Conservation (phyloP, 2,888 invertebrate genomes). For the Nephrotoma flavescens region DNA sequence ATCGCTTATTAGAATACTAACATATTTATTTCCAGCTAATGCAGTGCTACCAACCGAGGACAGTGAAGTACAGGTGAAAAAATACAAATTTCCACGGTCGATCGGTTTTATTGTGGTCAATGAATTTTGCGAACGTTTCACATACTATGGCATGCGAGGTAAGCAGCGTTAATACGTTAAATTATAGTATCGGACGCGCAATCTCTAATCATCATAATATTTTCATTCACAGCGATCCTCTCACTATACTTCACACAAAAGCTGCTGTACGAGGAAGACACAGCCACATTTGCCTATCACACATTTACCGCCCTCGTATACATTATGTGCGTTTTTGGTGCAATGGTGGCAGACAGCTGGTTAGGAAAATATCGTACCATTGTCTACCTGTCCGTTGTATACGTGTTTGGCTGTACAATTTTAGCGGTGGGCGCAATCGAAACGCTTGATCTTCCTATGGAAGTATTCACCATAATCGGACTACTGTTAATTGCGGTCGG, state of each 20-base stretch:
- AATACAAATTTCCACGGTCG: constrained; percentile 45
- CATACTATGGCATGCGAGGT: constrained; percentile 91
- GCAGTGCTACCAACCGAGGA: background rate
- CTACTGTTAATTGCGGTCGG: constrained; percentile 56
- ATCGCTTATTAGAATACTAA: background rate
- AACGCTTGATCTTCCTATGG: constrained; percentile 33
- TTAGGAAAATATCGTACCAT: constrained; percentile 66
- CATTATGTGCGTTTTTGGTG: constrained; percentile 62
- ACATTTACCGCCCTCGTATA: constrained; percentile 58
- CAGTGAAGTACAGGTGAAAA: background rate
- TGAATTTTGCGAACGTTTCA: constrained; percentile 93
- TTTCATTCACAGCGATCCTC: constrained; percentile 46
- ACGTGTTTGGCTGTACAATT: constrained; percentile 51
- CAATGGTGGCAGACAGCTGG: constrained; percentile 64
- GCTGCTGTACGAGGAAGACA: constrained; percentile 44
- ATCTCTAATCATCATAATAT: background rate
- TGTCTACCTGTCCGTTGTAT: constrained; percentile 56
- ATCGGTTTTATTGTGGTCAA: constrained; percentile 83
- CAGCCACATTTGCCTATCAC: constrained; percentile 60
- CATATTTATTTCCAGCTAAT: background rate
- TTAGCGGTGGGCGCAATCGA: constrained; percentile 45
- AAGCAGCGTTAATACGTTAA: constrained; percentile 37
- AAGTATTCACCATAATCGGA: constrained; percentile 44
- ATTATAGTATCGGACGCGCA: background rate
- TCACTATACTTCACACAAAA: constrained; percentile 55